A percentile compares a stretch with the other conserved stretches of the same genome.
Conservation (phyloP, 2,113 vertebrate genomes). For the Phalacrocorax pelagicus region DNA sequence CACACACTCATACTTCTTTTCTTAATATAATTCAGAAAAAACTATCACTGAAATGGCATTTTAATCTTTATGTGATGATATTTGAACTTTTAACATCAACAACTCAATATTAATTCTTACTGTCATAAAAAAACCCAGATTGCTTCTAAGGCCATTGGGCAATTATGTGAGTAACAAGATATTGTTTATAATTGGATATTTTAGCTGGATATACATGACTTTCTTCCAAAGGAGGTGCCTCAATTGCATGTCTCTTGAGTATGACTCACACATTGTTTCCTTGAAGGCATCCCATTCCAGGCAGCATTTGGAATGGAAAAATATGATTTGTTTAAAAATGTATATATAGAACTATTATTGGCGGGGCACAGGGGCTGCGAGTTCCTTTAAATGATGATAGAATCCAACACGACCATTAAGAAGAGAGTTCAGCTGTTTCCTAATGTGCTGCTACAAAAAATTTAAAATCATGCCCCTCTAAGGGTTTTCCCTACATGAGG, state of each 20-base stretch:
- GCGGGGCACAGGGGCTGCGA: neutral
- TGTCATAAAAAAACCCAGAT: neutral
- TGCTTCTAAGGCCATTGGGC: neutral
- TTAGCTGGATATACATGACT: neutral
- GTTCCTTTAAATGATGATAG: neutral
- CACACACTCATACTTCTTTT: neutral
- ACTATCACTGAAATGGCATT: slow-evolving; percentile 5
- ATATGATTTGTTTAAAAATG: neutral
- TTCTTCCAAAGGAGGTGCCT: slow-evolving; percentile 46
- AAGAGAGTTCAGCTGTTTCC: neutral
- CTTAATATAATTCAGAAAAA: slow-evolving; percentile 8
- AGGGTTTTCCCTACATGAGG: neutral
- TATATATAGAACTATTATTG: neutral
- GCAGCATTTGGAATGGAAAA: slow-evolving; percentile 25
- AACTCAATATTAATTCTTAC: slow-evolving; percentile 12
- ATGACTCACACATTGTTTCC: slow-evolving; percentile 47
- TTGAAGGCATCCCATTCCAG: slow-evolving; percentile 34
- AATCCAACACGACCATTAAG: neutral
- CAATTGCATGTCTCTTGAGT: neutral
- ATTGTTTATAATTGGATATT: slow-evolving; percentile 20
- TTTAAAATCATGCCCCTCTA: neutral
- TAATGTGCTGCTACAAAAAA: neutral
- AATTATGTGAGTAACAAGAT: slow-evolving; percentile 14
- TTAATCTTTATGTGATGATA: slow-evolving; percentile 5
- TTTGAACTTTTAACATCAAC: slow-evolving; percentile 5